Conservation (phyloP, 1,140 invertebrate genomes). For the Sarcophaga peregrina region DNA sequence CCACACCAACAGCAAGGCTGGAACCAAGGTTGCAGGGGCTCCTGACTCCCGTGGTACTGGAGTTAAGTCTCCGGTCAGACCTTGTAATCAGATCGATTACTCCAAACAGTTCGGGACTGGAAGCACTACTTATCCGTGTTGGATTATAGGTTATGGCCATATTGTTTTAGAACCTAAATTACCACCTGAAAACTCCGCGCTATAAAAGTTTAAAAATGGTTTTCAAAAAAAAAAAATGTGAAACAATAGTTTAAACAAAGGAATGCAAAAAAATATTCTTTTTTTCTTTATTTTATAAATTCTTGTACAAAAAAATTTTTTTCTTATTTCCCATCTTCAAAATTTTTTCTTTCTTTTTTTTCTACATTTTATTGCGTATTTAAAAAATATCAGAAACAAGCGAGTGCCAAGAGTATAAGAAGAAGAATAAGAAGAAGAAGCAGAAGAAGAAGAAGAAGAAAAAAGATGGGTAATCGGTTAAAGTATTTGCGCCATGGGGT, state of each 20-base stretch:
- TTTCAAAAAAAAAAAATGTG: not conserved
- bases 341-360: constrained; percentile 30
- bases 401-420: constrained; percentile 14
- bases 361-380: constrained; percentile 33
- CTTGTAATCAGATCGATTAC: too few relatives aligned
- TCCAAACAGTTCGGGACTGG: too few relatives aligned
- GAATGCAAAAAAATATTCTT: not conserved
- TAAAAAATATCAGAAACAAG: not conserved
- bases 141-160: too few relatives aligned
- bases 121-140: too few relatives aligned
- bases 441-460: not conserved
- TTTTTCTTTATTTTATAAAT: not conserved
- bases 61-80: too few relatives aligned
- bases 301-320: constrained; percentile 17
- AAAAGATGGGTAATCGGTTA: constrained; percentile 41
- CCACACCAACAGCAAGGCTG: too few relatives aligned
- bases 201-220: not conserved
- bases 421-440: too few relatives aligned
- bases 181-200: not conserved
- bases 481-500: constrained; percentile 41
- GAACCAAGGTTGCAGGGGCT: too few relatives aligned
- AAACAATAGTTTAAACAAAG: constrained; percentile 40
- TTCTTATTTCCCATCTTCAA: too few relatives aligned
- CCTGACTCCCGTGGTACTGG: too few relatives aligned
- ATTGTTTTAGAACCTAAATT: not conserved